Evolutionary conservation across 2,888 invertebrate genomes (phyloP).

Genomic region (Epistrophe eligans): DNA sequence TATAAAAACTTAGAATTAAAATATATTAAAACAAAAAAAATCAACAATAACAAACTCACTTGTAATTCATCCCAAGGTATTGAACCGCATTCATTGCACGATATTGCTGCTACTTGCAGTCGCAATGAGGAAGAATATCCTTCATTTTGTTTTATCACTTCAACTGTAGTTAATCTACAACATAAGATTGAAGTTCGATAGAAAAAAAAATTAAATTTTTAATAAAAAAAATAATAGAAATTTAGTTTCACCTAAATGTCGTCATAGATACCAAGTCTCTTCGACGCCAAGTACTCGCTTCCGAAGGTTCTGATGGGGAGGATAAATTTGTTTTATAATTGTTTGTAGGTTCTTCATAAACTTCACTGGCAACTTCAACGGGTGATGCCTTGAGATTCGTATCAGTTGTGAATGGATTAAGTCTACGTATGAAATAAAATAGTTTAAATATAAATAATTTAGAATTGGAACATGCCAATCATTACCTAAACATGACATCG

Average conservation of each 20-base stretch:
- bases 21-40: slow-evolving; percentile 18
- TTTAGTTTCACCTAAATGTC: slow-evolving; percentile 81
- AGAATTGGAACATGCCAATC: background rate
- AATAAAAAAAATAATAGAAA: background rate
- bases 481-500: slow-evolving; percentile 88
- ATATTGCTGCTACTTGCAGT: slow-evolving; percentile 89
- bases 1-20: slow-evolving; percentile 32
- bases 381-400: slow-evolving; percentile 83
- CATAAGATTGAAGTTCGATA: slow-evolving; percentile 53
- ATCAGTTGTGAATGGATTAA: slow-evolving; percentile 85
- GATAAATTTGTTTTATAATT: slow-evolving; percentile 86
- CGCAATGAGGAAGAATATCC: slow-evolving; percentile 88
- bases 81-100: slow-evolving; percentile 92
- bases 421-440: slow-evolving; percentile 75
- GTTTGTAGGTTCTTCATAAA: slow-evolving; percentile 87
- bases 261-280: slow-evolving; percentile 89
- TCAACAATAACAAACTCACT: slow-evolving; percentile 84
- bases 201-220: background rate
- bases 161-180: slow-evolving; percentile 89
- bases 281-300: slow-evolving; percentile 91
- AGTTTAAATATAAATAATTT: background rate
- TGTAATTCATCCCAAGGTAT: slow-evolving; percentile 98
- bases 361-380: slow-evolving; percentile 94
- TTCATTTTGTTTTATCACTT: slow-evolving; percentile 89
- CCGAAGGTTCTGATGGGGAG: slow-evolving; percentile 92